Base-by-base conservation (phyloP, 2,888 invertebrate species). In the Cistogaster globosa region DNA sequence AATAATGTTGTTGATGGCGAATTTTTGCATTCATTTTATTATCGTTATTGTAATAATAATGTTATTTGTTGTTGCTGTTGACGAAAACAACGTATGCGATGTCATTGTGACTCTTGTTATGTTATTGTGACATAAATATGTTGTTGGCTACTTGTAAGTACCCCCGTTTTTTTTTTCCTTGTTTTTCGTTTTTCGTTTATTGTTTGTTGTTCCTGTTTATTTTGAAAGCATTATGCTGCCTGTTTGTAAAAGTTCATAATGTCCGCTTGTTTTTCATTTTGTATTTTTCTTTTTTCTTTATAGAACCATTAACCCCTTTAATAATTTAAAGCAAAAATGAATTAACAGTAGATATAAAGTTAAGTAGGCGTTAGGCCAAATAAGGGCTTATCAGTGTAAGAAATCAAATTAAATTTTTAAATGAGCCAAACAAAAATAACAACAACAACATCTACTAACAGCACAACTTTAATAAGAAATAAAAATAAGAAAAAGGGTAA, bases 351-450 rank as follows among this genome's bases (percentile, higher is more conserved):
- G 2, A 45, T 55, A 36, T 65, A 71, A 45, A 85, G 85, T 82
- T 85, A 85, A 85, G 85, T 85, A 79, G 82, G 85, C 85, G 82
- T 82, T 82, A 79, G 85, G 71, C 74, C 51, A 75, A 85, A 65
- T 75, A 67, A 79, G 78, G 69, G 32, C 45, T 85, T 85, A 85
- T 85, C 85, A 85, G 85, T 85, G 85, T 85, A 85, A 82, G 82
- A 79, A 82, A 85, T 85, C 85, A 85, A 85, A 85, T 85, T 85
- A 85, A 85, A 85, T 85, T 82, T 85, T 85, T 85, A 85, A 85
- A 85, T 85, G 85, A 75, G 78, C 71, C 82, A 78, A 69, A 75
- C 74, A 53, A 51, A 32, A 60, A 69, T 18, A 69, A 45, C 51
- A 72, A 69, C 68, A 74, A 18, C n/a, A n/a, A n/a, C n/a, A n/a